phyloP scores from a whole-genome alignment of 2,888 invertebrate genomes.

The Temnothorax unifasciatus region DNA sequence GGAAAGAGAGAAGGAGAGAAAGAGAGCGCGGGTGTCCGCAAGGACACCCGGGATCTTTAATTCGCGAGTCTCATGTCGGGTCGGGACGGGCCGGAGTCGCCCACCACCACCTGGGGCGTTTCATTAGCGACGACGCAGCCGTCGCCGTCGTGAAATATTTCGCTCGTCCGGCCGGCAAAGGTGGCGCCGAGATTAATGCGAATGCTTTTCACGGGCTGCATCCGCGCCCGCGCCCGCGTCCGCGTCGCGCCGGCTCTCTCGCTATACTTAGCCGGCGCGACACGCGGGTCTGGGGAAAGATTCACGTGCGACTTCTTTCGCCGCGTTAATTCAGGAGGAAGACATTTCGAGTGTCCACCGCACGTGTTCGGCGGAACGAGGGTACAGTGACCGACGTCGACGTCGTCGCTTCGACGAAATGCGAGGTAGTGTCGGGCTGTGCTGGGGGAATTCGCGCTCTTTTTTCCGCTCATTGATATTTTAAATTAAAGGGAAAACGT shows the following conservation, averaged over 20 bases:
- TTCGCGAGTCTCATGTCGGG: constrained; percentile 10
- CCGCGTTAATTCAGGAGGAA: constrained; percentile 53
- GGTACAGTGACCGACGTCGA: constrained; percentile 27
- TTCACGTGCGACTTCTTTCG: constrained; percentile 62
- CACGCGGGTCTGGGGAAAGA: constrained; percentile 58
- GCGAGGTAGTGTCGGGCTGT: background rate
- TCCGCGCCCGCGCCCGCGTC: constrained; percentile 14
- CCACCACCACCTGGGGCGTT: constrained; percentile 60
- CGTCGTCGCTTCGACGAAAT: background rate
- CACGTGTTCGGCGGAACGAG: constrained; percentile 43
- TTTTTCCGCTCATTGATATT: background rate
- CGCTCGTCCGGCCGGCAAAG: constrained; percentile 40
- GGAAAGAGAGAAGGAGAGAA: background rate
- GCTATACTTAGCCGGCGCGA: constrained; percentile 59
- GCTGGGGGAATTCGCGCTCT: background rate
- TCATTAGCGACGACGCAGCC: constrained; percentile 60
- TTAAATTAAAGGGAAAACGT: background rate
- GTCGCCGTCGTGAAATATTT: constrained; percentile 57
- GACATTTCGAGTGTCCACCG: constrained; percentile 43
- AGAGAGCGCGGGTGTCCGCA: background rate
- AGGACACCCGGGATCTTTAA: constrained; percentile 16
- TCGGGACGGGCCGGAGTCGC: background rate
- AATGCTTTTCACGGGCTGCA: constrained; percentile 59
- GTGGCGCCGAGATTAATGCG: constrained; percentile 63
- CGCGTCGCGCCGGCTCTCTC: constrained; percentile 3